phyloP scores from a whole-genome alignment of 1,140 invertebrate species.

The Scaptodrosophila lebanonensis region DNA sequence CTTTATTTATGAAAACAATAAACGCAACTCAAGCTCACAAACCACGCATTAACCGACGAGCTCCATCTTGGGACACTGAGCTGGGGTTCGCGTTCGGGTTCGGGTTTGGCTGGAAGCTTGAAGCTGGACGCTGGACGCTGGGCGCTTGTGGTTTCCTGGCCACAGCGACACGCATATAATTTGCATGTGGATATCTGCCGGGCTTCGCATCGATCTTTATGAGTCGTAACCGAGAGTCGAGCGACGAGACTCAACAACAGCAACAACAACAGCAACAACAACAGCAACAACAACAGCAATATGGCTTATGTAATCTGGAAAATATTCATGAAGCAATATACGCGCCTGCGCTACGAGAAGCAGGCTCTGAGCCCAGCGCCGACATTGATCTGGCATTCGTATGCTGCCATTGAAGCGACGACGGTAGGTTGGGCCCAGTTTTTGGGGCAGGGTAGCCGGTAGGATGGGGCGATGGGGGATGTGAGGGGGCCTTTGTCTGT shows the following conservation, averaged over 20 bases:
- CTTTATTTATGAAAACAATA: constrained; percentile 73
- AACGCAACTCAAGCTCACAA: constrained; percentile 69
- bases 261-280: too few relatives aligned
- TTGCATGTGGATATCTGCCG: constrained; percentile 62
- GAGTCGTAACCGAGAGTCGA: constrained; percentile 22
- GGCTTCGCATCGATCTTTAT: constrained; percentile 40
- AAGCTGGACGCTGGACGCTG: neutral
- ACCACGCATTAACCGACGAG: constrained; percentile 56
- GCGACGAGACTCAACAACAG: too few relatives aligned
- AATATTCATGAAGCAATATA: constrained; percentile 76
- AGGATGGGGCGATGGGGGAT: constrained; percentile 1
- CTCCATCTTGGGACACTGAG: neutral
- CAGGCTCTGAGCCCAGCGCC: constrained; percentile 31
- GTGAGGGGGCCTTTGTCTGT: constrained; percentile 6
- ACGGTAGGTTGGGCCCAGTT: constrained; percentile 31
- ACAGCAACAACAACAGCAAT: constrained; percentile 24
- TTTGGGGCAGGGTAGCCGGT: constrained; percentile 31
- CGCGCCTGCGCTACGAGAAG: constrained; percentile 56
- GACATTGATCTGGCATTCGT: constrained; percentile 68
- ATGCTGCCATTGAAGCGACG: constrained; percentile 44
- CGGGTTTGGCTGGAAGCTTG: neutral
- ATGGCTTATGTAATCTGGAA: constrained; percentile 77
- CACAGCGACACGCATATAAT: constrained; percentile 61
- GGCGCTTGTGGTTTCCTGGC: constrained; percentile 55
- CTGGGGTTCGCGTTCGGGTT: too few relatives aligned